A percentile compares a stretch with the other conserved stretches of the same genome.
These are phyloP conservation scores for Drosophila teissieri DNA, from an alignment of 1,140 invertebrate species.

Conservation along the genomic window DNA sequence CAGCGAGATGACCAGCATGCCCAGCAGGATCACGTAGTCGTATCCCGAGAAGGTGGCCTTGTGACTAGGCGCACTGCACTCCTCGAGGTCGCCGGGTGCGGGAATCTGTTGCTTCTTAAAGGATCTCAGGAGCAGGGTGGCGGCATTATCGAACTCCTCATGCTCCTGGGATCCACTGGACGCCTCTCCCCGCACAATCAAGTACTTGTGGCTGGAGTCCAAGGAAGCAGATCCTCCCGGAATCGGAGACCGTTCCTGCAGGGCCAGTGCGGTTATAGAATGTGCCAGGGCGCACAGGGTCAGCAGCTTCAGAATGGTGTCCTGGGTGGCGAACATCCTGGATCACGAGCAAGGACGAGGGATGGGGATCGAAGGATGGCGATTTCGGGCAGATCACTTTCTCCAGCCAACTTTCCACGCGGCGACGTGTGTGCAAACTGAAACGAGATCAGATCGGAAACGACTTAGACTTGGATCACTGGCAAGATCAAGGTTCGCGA, in stretches of 20 bases:
- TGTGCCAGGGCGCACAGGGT: constrained; percentile 78
- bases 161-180: constrained; percentile 54
- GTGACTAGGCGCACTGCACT: constrained; percentile 74
- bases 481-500: constrained; percentile 68
- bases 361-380: not conserved
- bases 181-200: constrained; percentile 69
- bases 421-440: constrained; percentile 38
- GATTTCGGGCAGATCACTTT: constrained; percentile 8
- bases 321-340: constrained; percentile 65
- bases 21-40: constrained; percentile 88
- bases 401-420: constrained; percentile 49
- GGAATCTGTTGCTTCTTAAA: constrained; percentile 43
- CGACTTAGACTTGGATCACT: constrained; percentile 41
- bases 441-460: constrained; percentile 30
- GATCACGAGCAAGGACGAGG: not conserved
- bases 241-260: constrained; percentile 28
- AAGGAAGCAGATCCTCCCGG: constrained; percentile 24
- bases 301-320: constrained; percentile 67
- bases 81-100: constrained; percentile 36
- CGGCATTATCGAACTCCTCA: constrained; percentile 66
- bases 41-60: constrained; percentile 73
- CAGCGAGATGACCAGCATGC: constrained; percentile 89
- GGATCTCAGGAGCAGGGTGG: constrained; percentile 51
- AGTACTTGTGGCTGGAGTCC: constrained; percentile 65
- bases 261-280: constrained; percentile 58